Evolutionary conservation across 2,113 vertebrate genomes (phyloP).

Genomic region (Oenanthe melanoleuca): DNA sequence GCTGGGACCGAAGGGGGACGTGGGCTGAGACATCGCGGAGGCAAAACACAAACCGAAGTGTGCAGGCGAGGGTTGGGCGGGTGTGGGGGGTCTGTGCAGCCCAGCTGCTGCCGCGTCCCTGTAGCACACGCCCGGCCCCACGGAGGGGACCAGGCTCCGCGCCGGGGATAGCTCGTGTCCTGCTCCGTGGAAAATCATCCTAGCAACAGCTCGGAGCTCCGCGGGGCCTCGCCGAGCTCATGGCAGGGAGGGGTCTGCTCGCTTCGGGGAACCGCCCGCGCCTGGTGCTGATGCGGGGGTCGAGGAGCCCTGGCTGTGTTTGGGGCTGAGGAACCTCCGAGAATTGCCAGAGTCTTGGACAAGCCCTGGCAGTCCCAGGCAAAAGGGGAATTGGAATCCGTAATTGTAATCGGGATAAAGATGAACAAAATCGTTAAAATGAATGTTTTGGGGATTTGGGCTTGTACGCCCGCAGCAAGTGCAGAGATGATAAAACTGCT

Average conservation of each 20-base stretch:
- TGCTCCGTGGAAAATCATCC: background rate
- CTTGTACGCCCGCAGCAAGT: fast-evolving
- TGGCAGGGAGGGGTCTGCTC: background rate
- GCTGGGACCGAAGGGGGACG: background rate
- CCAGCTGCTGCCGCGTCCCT: background rate
- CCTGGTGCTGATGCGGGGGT: background rate
- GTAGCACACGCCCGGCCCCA: fast-evolving
- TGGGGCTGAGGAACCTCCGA: background rate
- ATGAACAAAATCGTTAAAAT: background rate
- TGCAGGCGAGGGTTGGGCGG: fast-evolving
- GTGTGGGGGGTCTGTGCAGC: background rate
- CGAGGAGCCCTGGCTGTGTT: background rate
- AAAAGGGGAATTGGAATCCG: fast-evolving
- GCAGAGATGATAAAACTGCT: background rate
- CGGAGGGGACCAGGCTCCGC: background rate
- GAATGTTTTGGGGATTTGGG: background rate
- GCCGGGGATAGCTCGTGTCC: background rate
- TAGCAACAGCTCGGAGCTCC: background rate
- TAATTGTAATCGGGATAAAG: background rate
- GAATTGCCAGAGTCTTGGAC: background rate
- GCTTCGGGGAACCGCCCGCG: background rate
- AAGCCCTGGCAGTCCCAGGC: fast-evolving
- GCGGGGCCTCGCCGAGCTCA: background rate
- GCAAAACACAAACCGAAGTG: background rate
- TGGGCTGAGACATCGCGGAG: background rate